Evolutionary conservation across 2,797 vertebrate species (phyloP).

Genomic region (Stomatorhinus walkeri): DNA sequence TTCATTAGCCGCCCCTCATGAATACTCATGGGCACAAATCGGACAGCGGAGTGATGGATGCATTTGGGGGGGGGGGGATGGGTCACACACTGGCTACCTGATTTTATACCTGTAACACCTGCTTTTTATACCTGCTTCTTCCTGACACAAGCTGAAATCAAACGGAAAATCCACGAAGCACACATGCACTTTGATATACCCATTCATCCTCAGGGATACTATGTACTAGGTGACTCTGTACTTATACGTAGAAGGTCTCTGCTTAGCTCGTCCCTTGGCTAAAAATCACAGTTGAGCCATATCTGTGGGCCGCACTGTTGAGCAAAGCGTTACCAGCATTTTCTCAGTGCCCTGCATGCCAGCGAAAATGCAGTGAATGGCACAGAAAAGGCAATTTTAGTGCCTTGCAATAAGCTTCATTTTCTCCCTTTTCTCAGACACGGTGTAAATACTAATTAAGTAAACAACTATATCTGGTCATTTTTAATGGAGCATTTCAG

Average conservation of each 20-base stretch:
- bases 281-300: not conserved
- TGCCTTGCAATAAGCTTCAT: not conserved
- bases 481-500: not conserved
- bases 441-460: not conserved
- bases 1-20: constrained; percentile 42
- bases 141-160: not conserved
- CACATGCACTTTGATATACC: not conserved
- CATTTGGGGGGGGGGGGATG: not conserved
- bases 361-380: not conserved
- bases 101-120: not conserved
- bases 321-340: not conserved
- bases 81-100: constrained; percentile 14
- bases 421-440: not conserved
- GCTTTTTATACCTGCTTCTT: not conserved
- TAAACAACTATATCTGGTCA: not conserved
- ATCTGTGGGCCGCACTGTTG: not conserved
- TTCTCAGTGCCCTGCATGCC: not conserved
- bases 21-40: constrained; percentile 56
- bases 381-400: not conserved
- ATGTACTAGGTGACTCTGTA: not conserved
- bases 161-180: not conserved
- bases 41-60: constrained; percentile 47
- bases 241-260: not conserved
- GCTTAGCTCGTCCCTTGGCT: not conserved
- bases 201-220: not conserved